A percentile compares a stretch with the other conserved stretches of the same genome.
phyloP scores from a whole-genome alignment of 2,113 vertebrate genomes.

The Colinus virginianus region DNA sequence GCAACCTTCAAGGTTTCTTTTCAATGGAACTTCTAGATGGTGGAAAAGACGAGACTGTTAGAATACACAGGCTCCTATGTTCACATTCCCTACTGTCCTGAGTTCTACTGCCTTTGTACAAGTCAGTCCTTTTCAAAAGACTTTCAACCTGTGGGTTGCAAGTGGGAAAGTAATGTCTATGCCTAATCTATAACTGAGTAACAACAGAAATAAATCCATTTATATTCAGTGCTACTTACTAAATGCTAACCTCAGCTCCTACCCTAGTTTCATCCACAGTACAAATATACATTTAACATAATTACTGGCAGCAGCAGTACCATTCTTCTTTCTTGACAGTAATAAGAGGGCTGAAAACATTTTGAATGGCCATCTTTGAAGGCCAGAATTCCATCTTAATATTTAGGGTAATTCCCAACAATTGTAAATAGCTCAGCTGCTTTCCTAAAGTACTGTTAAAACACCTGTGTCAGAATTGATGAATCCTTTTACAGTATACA shows the following conservation, averaged over 20 bases:
- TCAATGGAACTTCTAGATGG: slow-evolving; percentile 51
- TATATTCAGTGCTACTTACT: not conserved
- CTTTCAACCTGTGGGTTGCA: not conserved
- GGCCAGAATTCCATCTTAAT: not conserved
- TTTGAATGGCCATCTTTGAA: not conserved
- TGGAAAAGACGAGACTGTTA: slow-evolving; percentile 59
- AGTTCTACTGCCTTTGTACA: not conserved
- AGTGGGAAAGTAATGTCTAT: not conserved
- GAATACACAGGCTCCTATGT: not conserved
- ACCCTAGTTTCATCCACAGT: not conserved
- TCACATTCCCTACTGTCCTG: not conserved
- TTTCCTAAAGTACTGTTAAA: not conserved
- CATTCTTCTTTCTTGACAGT: not conserved
- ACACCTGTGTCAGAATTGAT: not conserved
- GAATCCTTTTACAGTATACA: not conserved
- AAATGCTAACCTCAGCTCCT: not conserved
- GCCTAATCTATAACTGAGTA: not conserved
- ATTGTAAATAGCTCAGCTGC: not conserved
- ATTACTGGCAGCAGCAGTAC: not conserved
- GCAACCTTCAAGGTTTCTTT: slow-evolving; percentile 54
- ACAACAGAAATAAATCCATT: not conserved
- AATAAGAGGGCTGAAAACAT: not conserved
- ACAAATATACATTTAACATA: not conserved
- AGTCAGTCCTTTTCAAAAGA: not conserved
- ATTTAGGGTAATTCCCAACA: not conserved